These are phyloP conservation scores for Neodiprion virginianus DNA, from an alignment of 1,140 invertebrate species.

Conservation along the genomic window DNA sequence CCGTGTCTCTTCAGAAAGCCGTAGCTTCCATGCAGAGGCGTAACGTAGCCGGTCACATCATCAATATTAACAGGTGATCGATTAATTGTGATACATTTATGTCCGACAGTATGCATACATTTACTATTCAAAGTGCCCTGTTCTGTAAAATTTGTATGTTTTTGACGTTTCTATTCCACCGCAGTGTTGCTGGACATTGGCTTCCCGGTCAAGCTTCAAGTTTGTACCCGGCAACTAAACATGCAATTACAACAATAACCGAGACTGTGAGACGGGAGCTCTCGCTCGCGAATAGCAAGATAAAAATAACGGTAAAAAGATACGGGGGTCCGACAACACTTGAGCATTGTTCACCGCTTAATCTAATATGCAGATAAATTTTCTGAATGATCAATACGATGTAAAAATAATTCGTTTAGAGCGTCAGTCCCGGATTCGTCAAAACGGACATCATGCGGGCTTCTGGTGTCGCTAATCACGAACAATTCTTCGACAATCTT, in stretches of 20 bases:
- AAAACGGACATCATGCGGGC: constrained; percentile 63
- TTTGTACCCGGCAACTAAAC: constrained; percentile 73
- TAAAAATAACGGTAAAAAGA: constrained; percentile 70
- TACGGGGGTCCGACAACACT: too few relatives aligned
- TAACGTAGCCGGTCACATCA: constrained; percentile 61
- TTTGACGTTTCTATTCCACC: constrained; percentile 16
- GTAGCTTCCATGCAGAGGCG: constrained; percentile 57
- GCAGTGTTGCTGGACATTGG: constrained; percentile 48
- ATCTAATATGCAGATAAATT: too few relatives aligned
- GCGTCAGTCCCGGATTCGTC: constrained; percentile 69
- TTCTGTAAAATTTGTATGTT: too few relatives aligned
- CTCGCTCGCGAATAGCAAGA: constrained; percentile 61
- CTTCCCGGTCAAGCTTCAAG: constrained; percentile 39
- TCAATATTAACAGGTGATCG: constrained; percentile 65
- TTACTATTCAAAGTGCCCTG: too few relatives aligned
- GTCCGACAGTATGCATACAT: too few relatives aligned
- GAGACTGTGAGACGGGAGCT: constrained; percentile 72
- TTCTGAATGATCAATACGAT: too few relatives aligned
- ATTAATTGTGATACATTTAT: background rate
- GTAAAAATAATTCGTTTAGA: constrained; percentile 48
- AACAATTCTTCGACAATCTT: constrained; percentile 33
- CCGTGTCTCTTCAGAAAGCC: constrained; percentile 60
- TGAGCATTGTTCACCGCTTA: too few relatives aligned
- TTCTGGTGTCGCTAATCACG: constrained; percentile 35
- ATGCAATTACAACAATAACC: constrained; percentile 72